A percentile compares a stretch with the other conserved stretches of the same genome.
Evolutionary conservation across 2,113 vertebrate species (phyloP).

Genomic region (Andinoacara biseriatus): DNA sequence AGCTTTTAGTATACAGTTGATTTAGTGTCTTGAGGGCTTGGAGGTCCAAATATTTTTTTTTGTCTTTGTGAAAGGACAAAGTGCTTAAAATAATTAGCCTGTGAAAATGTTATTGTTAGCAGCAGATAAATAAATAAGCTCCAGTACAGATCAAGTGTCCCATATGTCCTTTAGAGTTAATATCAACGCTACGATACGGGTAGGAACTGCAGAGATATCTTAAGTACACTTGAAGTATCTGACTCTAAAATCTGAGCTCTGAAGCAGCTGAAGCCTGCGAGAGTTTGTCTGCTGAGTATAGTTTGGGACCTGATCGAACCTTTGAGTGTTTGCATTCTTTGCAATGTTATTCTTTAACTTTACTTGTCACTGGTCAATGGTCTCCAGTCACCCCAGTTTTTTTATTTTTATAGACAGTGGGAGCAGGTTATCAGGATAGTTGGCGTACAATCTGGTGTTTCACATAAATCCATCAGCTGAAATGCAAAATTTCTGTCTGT

Average conservation of each 20-base stretch:
- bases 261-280: background rate
- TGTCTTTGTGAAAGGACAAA: background rate
- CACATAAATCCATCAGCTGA: background rate
- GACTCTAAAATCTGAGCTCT: background rate
- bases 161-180: conserved; percentile 1
- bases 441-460: background rate
- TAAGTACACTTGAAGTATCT: background rate
- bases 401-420: background rate
- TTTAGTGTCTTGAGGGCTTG: background rate
- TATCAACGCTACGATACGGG: background rate
- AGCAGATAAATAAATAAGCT: conserved; percentile 36
- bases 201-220: background rate
- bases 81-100: conserved; percentile 38
- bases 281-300: too few relatives aligned
- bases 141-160: conserved; percentile 33
- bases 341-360: too few relatives aligned
- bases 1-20: background rate
- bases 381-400: background rate
- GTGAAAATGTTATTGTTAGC: conserved; percentile 49
- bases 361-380: background rate
- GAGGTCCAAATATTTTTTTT: background rate
- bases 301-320: too few relatives aligned
- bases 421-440: background rate
- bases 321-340: too few relatives aligned
- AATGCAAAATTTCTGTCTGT: background rate